Base-by-base conservation (phyloP, 2,888 invertebrate genomes). In the Amblyteles armatorius region DNA sequence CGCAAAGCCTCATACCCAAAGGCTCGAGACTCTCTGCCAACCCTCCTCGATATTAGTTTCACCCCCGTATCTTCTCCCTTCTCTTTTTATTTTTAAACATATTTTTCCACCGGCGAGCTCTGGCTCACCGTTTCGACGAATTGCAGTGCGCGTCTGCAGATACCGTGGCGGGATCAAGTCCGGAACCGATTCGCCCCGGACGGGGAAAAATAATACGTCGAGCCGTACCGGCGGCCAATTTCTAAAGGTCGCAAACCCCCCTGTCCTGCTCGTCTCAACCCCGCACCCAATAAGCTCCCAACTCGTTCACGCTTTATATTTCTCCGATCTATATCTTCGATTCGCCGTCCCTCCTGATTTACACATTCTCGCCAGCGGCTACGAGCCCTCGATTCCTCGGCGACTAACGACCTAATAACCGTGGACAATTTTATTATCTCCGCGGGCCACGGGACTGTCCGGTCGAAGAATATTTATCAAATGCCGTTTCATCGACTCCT, bases 11-110 rank as follows among this genome's bases (percentile, higher is more conserved):
- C 68, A 73, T 80, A 83, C 67, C 82, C 77, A 80, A 83, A 85
- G 83, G 77, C 68, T 83, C 77, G 69, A 79, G 76, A 76, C 72
- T 80, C 80, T 80, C 71, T 80, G 77, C 65, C 77, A 80, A 83
- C 84, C 86, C 83, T 87, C 82, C 86, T 84, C 79, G 84, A 87
- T 84, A 84, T 86, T 84, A 87, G 86, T 84, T 87, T 87, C 86
- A 81, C 86, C 83, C 81, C 69, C 71, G 84, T 63, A 80, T 82
- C 74, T 79, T 71, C 26, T 55, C 74, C 60, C 72, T 74, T 74
- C 52, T 77, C 16, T 33, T n/a, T 33, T 22, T 13, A 22, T 63
- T 63, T n/a, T 33, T 22, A 9, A 22, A 29, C 29, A 63, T 63
- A 63, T 63, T 84, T 84, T 82, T 89, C 84, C 87, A 78, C 65